phyloP scores from a whole-genome alignment of 2,888 invertebrate species.

The Meloe dianella region DNA sequence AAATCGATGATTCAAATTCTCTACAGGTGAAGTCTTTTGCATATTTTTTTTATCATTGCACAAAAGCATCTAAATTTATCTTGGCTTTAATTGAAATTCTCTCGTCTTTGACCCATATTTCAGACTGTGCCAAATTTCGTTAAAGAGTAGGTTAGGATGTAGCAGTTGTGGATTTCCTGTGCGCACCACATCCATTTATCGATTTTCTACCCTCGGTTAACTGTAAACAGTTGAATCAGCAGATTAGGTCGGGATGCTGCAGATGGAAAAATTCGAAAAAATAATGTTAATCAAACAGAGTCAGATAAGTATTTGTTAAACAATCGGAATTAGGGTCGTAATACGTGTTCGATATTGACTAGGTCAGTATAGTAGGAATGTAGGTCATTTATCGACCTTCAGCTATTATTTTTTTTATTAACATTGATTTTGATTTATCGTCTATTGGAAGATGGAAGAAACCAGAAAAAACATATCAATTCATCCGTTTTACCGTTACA shows the following conservation, averaged over 20 bases:
- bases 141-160: not conserved
- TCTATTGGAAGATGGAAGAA: not conserved
- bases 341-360: not conserved
- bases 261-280: not conserved
- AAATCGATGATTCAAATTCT: not conserved
- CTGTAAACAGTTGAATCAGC: not conserved
- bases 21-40: no score
- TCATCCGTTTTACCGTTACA: not conserved
- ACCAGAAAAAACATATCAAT: not conserved
- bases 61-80: not conserved
- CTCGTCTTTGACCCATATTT: not conserved
- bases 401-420: not conserved
- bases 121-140: not conserved
- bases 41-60: no score
- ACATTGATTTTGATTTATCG: not conserved
- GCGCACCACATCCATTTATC: not conserved
- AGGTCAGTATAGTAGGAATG: not conserved
- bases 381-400: constrained; percentile 1
- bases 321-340: not conserved
- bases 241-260: not conserved
- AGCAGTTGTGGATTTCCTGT: not conserved
- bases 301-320: no score
- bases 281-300: not conserved
- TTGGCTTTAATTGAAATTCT: not conserved
- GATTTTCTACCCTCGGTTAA: not conserved